phyloP scores from a whole-genome alignment of 2,888 invertebrate genomes.

The Hypsopygia costalis region DNA sequence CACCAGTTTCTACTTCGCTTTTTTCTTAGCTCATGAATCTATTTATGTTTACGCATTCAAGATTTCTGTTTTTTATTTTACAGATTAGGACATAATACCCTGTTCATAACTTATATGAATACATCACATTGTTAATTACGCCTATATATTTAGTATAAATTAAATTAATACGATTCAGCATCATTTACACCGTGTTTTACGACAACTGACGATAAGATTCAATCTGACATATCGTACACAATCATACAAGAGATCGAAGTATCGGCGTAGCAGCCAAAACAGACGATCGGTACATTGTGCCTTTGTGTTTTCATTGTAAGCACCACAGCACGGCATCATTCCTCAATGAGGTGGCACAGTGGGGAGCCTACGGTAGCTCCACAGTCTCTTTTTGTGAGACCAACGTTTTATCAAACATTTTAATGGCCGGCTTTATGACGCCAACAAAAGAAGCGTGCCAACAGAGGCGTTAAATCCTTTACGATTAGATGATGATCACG shows the following conservation, averaged over 20 bases:
- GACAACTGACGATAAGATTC: not conserved
- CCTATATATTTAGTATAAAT: too few species aligned
- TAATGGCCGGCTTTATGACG: slow-evolving; percentile 76
- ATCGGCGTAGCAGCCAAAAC: slow-evolving; percentile 45
- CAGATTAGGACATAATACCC: too few species aligned
- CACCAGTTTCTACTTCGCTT: too few species aligned
- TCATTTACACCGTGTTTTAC: too few species aligned
- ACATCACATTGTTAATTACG: too few species aligned
- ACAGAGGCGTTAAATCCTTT: slow-evolving; percentile 81
- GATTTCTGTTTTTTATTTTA: too few species aligned
- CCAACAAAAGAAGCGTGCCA: slow-evolving; percentile 79
- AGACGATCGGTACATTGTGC: slow-evolving; percentile 44
- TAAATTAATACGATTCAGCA: too few species aligned
- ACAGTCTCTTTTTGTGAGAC: slow-evolving; percentile 71
- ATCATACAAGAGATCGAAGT: slow-evolving; percentile 23
- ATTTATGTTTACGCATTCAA: too few species aligned
- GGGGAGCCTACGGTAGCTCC: slow-evolving; percentile 72
- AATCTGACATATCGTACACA: slow-evolving; percentile 9
- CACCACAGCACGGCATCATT: slow-evolving; percentile 63
- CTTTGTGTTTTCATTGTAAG: slow-evolving; percentile 47
- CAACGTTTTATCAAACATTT: slow-evolving; percentile 78
- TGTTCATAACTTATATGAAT: too few species aligned
- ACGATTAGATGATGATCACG: slow-evolving; percentile 74
- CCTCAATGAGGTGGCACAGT: slow-evolving; percentile 61
- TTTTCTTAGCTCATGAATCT: too few species aligned